Evolutionary conservation across 2,888 invertebrate species (phyloP).

Genomic region (Protonemura montana): DNA sequence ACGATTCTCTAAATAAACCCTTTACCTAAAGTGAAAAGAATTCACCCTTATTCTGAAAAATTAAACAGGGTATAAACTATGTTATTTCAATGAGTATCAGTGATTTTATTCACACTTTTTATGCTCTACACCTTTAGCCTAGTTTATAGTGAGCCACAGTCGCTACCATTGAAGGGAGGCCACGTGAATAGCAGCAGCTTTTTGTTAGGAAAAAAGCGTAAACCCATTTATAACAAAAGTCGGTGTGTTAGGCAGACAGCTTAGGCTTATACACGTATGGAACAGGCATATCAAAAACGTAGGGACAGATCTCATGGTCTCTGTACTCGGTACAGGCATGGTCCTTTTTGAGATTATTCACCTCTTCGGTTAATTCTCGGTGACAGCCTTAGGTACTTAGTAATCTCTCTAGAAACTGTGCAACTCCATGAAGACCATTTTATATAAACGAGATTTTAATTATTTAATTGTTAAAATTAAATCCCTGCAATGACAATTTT

Average conservation of each 20-base stretch:
- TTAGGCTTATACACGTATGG: neutral
- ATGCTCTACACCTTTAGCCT: neutral
- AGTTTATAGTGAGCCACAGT: neutral
- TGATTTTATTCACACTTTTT: conserved; percentile 16
- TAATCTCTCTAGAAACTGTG: neutral
- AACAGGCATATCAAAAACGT: neutral
- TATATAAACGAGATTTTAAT: conserved; percentile 20
- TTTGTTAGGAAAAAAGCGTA: conserved; percentile 30
- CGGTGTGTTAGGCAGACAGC: neutral
- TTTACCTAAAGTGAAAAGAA: neutral
- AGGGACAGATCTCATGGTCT: too few relatives aligned
- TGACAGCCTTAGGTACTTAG: neutral
- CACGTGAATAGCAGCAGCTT: neutral
- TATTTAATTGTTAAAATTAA: conserved; percentile 34
- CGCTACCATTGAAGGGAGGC: neutral
- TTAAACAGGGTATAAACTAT: neutral
- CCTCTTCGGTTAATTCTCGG: neutral
- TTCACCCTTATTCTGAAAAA: neutral
- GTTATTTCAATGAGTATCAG: conserved; percentile 27
- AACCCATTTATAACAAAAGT: conserved; percentile 32
- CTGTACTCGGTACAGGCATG: neutral
- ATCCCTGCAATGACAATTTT: neutral
- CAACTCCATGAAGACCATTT: neutral
- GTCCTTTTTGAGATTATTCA: neutral
- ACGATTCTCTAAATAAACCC: neutral